Evolutionary conservation across 2,888 invertebrate species (phyloP).

Genomic region (Eupsilia transversa): DNA sequence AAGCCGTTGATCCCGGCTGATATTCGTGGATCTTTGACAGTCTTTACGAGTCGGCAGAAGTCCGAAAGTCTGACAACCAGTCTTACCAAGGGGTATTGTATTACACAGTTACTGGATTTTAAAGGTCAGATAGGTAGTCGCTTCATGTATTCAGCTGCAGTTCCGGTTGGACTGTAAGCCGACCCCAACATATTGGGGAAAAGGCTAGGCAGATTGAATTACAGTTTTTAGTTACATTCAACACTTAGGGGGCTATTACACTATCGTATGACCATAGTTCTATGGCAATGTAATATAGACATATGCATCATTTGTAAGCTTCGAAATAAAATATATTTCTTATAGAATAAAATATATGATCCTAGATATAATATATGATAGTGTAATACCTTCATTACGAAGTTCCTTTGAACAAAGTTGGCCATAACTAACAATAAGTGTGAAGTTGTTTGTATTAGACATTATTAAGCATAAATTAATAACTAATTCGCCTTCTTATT

Average conservation of each 20-base stretch:
- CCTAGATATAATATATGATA: not conserved
- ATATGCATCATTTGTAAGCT: not conserved
- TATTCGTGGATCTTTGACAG: no score
- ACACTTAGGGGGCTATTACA: not conserved
- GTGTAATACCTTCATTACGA: not conserved
- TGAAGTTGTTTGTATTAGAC: not conserved
- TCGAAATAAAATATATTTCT: not conserved
- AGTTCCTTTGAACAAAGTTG: not conserved
- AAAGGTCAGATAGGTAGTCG: no score
- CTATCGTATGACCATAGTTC: not conserved
- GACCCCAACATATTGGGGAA: no score
- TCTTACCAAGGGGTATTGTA: no score
- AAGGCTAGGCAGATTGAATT: no score
- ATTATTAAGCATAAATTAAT: conserved; percentile 12
- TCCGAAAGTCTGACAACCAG: no score
- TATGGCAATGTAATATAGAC: not conserved
- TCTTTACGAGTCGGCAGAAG: no score
- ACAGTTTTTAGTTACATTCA: no score
- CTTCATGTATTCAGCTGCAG: no score
- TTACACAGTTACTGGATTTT: no score
- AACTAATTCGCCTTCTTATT: conserved; percentile 23
- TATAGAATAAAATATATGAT: not conserved
- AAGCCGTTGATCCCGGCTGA: no score
- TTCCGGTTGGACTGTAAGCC: no score
- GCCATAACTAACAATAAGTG: not conserved